These are phyloP conservation scores for Pherbina coryleti DNA, from an alignment of 2,888 invertebrate species.

Conservation along the genomic window DNA sequence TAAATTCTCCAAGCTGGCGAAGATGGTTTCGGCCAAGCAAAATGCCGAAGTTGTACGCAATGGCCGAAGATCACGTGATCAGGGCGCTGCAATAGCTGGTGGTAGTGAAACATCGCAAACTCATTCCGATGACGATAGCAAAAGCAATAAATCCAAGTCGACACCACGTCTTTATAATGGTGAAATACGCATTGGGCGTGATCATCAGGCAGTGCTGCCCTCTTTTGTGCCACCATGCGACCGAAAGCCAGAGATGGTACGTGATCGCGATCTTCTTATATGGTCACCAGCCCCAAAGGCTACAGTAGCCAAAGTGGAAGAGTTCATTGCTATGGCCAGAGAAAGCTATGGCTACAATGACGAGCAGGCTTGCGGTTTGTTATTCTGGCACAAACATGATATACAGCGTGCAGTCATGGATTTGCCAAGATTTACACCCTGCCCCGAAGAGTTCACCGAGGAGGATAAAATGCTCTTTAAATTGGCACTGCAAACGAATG, in stretches of 20 bases:
- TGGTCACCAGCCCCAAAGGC: not conserved
- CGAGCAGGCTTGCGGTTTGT: constrained; percentile 94
- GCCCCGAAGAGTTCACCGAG: constrained; percentile 95
- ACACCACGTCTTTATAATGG: not conserved
- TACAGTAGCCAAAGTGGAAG: constrained; percentile 78
- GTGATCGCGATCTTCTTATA: not conserved
- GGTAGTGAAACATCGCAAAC: not conserved
- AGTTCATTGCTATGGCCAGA: constrained; percentile 90
- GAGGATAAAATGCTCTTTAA: constrained; percentile 97
- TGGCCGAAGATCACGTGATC: not conserved
- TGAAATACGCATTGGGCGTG: constrained; percentile 1
- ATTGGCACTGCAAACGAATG: constrained; percentile 95
- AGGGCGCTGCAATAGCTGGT: not conserved
- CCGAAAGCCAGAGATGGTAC: not conserved
- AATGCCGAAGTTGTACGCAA: not conserved
- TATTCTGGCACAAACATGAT: constrained; percentile 97
- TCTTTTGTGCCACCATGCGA: not conserved
- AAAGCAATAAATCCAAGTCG: too few relatives aligned
- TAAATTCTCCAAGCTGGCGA: too few relatives aligned
- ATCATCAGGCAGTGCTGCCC: constrained; percentile 12
- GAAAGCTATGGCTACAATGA: constrained; percentile 96
- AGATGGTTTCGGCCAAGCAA: not conserved
- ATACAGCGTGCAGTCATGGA: constrained; percentile 88
- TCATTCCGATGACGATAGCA: not conserved
- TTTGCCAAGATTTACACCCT: constrained; percentile 93